Evolutionary conservation across 1,140 invertebrate genomes (phyloP).

Genomic region (Drosophila elegans): DNA sequence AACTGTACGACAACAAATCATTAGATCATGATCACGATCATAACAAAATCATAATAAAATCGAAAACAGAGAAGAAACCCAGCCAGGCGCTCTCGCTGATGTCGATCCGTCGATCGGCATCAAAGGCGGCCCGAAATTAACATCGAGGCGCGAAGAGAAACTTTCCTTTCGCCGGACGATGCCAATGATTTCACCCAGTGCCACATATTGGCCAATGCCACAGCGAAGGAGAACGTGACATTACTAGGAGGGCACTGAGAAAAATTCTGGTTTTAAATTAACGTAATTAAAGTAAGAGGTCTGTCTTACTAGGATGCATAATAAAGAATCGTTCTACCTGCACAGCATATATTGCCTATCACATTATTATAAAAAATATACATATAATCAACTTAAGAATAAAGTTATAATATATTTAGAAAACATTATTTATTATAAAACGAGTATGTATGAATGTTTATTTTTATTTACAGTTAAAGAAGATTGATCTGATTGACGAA

Average conservation of each 20-base stretch:
- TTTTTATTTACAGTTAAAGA: too few species aligned
- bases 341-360: too few species aligned
- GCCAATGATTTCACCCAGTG: slow-evolving; percentile 76
- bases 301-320: too few species aligned
- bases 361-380: too few species aligned
- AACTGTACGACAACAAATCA: slow-evolving; percentile 68
- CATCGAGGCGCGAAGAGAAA: slow-evolving; percentile 69
- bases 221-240: slow-evolving; percentile 32
- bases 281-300: too few species aligned
- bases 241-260: slow-evolving; percentile 19
- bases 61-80: slow-evolving; percentile 26
- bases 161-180: slow-evolving; percentile 65
- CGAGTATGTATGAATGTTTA: too few species aligned
- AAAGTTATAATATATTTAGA: too few species aligned
- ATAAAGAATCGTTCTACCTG: too few species aligned
- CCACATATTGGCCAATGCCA: slow-evolving; percentile 69
- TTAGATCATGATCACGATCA: slow-evolving; percentile 61
- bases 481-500: too few species aligned
- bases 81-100: slow-evolving; percentile 48
- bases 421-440: too few species aligned
- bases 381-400: too few species aligned
- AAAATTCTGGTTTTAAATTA: background rate
- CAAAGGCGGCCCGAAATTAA: slow-evolving; percentile 62
- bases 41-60: slow-evolving; percentile 49
- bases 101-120: slow-evolving; percentile 54